phyloP scores from a whole-genome alignment of 1,140 invertebrate species.

The Drosophila willistoni region DNA sequence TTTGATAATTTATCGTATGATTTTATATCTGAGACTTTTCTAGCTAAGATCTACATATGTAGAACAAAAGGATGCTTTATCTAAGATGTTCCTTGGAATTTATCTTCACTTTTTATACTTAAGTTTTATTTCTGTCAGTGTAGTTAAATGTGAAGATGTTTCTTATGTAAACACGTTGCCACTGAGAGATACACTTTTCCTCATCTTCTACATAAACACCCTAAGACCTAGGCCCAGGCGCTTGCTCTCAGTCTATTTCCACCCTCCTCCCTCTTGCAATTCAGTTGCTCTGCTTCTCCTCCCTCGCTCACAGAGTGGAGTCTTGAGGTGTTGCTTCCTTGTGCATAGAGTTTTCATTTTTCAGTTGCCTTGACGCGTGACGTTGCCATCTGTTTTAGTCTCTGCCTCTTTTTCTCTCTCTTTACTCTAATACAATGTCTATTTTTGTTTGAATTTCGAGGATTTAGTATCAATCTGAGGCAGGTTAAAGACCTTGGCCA shows the following conservation, averaged over 20 bases:
- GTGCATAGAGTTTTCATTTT: slow-evolving; percentile 22
- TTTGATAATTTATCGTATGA: too few species aligned
- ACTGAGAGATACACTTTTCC: slow-evolving; percentile 4
- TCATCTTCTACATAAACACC: background rate
- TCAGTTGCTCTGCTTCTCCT: too few species aligned
- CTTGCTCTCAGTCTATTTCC: background rate
- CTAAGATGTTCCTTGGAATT: too few species aligned
- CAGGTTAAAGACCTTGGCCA: slow-evolving; percentile 66
- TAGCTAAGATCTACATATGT: too few species aligned
- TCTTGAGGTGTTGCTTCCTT: slow-evolving; percentile 10
- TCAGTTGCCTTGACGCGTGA: slow-evolving; percentile 43
- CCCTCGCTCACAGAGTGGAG: background rate
- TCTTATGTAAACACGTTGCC: background rate
- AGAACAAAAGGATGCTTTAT: too few species aligned
- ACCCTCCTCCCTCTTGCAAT: background rate
- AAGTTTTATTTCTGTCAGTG: background rate
- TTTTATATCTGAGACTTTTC: too few species aligned
- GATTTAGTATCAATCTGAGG: slow-evolving; percentile 51
- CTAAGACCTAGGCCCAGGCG: background rate
- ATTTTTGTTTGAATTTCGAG: slow-evolving; percentile 52
- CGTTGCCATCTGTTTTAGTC: slow-evolving; percentile 38
- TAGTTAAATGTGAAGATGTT: background rate
- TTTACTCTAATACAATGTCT: slow-evolving; percentile 22
- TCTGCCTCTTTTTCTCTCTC: background rate
- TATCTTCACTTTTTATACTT: too few species aligned